Base-by-base conservation (phyloP, 2,113 vertebrate genomes). In the Anguilla japonica region DNA sequence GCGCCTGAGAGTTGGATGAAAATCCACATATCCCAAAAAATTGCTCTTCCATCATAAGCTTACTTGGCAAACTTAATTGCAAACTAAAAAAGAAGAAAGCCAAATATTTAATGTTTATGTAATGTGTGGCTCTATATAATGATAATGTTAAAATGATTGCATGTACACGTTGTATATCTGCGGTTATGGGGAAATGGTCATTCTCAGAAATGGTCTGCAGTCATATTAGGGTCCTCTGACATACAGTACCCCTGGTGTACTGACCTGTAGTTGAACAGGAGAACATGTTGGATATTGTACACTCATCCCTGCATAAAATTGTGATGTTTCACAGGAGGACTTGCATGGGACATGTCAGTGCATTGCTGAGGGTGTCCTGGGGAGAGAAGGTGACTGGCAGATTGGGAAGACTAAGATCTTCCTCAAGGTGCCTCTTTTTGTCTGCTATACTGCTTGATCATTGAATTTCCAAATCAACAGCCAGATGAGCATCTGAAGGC, bases 331-430 rank as follows among this genome's bases (percentile, higher is more conserved):
- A 46, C 87, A 99, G 98, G 98, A 95, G 0, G 97, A 99, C 88
- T 95, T 99, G 41, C 96, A 96, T 15, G 98, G 98, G 85, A 98
- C 98, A 0, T 99, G 98, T 90, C 96, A 98, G 92, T 96, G 97
- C 84, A 99, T 99, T 41, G 97, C 98, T 0, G 97, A 96, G 91
- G 95, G 96, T 0, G 96, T 99, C 14, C 92, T 99, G 0, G 98
- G 98, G 60, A 95, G 95, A 84, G 96, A 98, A 0, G 98, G 97
- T 0, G 98, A 99, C 91, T 99, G 98, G 98, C 97, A 99, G 94
- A 99, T 99, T 1, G 98, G 98, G 89, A 99, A 97, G 91, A 99
- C 97, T 6, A 99, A 99, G 92, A 98, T 99, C 92, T 99, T 99
- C 90, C 93, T 99, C 82, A 99, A 99, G 96, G 98, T 99, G 86